These are phyloP conservation scores for Limenitis camilla DNA, from an alignment of 2,888 invertebrate genomes.

Conservation along the genomic window DNA sequence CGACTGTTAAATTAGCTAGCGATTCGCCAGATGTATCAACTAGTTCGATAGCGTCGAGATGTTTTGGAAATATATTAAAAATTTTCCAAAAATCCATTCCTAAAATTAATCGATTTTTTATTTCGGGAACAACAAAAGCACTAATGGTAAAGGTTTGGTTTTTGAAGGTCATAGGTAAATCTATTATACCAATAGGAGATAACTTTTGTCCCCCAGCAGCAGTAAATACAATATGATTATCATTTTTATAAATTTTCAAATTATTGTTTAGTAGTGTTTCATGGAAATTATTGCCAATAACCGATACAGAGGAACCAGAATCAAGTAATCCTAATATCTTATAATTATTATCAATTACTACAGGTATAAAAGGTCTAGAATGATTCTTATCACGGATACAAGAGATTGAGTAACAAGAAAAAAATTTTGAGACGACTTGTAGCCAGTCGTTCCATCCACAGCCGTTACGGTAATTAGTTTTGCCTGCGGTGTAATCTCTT, in stretches of 20 bases:
- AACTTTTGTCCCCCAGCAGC: constrained; percentile 22
- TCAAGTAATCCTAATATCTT: constrained; percentile 20
- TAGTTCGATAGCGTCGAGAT: too few relatives aligned
- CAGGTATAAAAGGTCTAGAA: constrained; percentile 20
- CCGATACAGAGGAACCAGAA: constrained; percentile 23
- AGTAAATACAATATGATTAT: neutral
- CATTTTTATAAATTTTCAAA: neutral
- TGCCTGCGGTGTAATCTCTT: neutral
- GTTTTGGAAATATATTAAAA: constrained; percentile 19
- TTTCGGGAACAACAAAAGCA: constrained; percentile 12
- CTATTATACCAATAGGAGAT: constrained; percentile 16
- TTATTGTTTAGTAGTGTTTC: neutral
- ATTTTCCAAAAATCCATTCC: constrained; percentile 22
- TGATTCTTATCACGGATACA: constrained; percentile 16
- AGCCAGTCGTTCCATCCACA: constrained; percentile 20
- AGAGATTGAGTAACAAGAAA: constrained; percentile 10
- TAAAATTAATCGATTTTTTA: constrained; percentile 12
- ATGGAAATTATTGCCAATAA: constrained; percentile 23
- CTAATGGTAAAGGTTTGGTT: constrained; percentile 9
- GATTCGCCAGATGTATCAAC: too few relatives aligned
- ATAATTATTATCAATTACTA: constrained; percentile 8
- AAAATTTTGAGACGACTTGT: constrained; percentile 6
- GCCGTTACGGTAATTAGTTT: constrained; percentile 5
- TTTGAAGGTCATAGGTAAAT: constrained; percentile 15
- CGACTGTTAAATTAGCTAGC: too few relatives aligned